phyloP scores from a whole-genome alignment of 2,797 vertebrate genomes.

The Thamnophis elegans region DNA sequence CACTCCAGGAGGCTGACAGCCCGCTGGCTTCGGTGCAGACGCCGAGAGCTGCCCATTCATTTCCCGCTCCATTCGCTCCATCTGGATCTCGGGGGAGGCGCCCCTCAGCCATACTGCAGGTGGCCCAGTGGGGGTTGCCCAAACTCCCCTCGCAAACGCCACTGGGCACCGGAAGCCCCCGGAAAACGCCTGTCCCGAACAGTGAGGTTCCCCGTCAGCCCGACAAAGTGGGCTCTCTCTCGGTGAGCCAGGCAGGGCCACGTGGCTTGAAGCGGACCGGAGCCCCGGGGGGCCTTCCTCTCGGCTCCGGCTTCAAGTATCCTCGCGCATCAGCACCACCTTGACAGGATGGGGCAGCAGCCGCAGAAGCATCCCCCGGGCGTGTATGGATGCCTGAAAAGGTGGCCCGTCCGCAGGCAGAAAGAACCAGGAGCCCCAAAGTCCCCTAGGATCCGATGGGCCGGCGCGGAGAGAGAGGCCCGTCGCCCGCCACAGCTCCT shows the following conservation, averaged over 20 bases:
- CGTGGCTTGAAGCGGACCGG: not conserved
- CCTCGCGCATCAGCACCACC: not conserved
- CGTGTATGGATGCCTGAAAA: rapidly evolving
- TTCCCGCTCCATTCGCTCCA: not conserved
- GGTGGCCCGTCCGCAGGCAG: not conserved
- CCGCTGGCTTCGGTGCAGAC: not conserved
- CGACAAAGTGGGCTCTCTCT: not conserved
- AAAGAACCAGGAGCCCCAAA: not conserved
- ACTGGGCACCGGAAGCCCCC: not conserved
- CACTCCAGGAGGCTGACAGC: not conserved
- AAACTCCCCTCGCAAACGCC: not conserved
- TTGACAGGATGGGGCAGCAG: not conserved
- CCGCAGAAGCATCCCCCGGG: not conserved
- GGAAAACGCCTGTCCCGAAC: not conserved
- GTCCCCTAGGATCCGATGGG: not conserved
- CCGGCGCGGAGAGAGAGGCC: no score
- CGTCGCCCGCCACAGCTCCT: not conserved
- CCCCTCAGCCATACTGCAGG: not conserved
- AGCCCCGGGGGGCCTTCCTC: not conserved
- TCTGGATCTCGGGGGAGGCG: not conserved
- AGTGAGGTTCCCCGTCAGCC: not conserved
- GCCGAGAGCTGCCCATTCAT: not conserved
- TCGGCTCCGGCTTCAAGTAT: not conserved
- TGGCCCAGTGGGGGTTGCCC: not conserved
- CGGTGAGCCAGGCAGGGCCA: not conserved